Conservation (phyloP, 2,113 vertebrate species). For the Manacus vitellinus region DNA sequence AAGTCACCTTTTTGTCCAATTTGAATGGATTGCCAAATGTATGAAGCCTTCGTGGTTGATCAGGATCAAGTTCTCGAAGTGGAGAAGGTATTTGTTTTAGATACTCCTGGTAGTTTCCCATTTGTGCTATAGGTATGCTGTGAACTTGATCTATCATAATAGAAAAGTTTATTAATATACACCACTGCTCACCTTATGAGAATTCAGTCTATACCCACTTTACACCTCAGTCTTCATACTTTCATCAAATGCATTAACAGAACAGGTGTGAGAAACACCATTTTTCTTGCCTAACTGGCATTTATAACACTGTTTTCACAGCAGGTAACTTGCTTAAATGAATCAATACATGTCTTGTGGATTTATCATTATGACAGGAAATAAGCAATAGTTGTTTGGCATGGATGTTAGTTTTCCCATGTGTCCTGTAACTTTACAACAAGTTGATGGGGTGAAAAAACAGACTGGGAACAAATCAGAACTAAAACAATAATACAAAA, state of each 20-base stretch:
- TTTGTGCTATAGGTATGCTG: slow-evolving; percentile 94
- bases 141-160: slow-evolving; percentile 87
- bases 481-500: neutral
- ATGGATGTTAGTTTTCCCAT: neutral
- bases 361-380: neutral
- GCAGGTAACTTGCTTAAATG: neutral
- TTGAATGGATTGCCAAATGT: slow-evolving; percentile 98
- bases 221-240: neutral
- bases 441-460: neutral
- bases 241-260: neutral
- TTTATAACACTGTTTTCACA: neutral
- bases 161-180: neutral
- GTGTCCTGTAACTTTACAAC: neutral
- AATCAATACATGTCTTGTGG: neutral
- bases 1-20: slow-evolving; percentile 93
- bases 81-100: slow-evolving; percentile 92
- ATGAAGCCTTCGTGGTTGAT: slow-evolving; percentile 93
- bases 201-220: neutral
- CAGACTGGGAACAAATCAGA: neutral
- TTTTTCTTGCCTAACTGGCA: neutral
- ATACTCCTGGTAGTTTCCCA: slow-evolving; percentile 98
- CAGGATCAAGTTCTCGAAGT: slow-evolving; percentile 92
- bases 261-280: neutral
- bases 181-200: neutral
- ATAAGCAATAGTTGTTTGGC: neutral